Evolutionary conservation across 2,113 vertebrate genomes (phyloP), one percentile per base, ranked within the genome.

Genomic region (Vanacampus margaritifer): DNA sequence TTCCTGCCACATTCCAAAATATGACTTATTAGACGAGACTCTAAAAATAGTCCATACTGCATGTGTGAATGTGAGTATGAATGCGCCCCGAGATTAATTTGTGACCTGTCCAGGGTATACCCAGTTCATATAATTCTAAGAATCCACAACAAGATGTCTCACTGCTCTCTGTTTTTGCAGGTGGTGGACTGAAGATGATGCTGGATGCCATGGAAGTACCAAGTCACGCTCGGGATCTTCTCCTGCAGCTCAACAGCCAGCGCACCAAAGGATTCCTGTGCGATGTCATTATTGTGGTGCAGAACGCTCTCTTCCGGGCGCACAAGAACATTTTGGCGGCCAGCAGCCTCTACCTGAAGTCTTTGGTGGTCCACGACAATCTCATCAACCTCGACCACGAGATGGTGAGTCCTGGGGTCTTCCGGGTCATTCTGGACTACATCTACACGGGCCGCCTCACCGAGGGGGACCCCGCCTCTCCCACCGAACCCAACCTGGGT

Each of bases 311-410:
- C 77, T 99, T 98, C 93, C 92, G 97, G 76, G 97, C 97, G 10
- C 97, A 99, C 92, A 99, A 99, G 93, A 98, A 98, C 91, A 96
- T 99, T 91, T 91, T 99, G 90, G 97, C 96, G 41, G 96, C 97
- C 94, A 98, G 97, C 92, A 99, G 97, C 89, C 94, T 95, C 87
- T 99, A 99, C 94, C 94, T 99, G 91, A 98, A 98, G 88, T 97
- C 96, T 72, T 89, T 99, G 92, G 97, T 99, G 81, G 96, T 99
- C 81, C 97, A 99, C 24, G 97, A 98, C 93, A 99, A 99, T 91
- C 94, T 99, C 87, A 95, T 99, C 86, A 98, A 98, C 91, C 91
- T 99, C 80, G 97, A 98, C 92, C 95, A 98, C 72, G 97, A 99
- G 91, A 98, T 99, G 96, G 96, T 99, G 89, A 99, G 96, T 92